Percentiles rank a stretch among this genome's conserved stretches.
Conservation (phyloP, 2,797 vertebrate species). For the Phrynocephalus vlangalii region DNA sequence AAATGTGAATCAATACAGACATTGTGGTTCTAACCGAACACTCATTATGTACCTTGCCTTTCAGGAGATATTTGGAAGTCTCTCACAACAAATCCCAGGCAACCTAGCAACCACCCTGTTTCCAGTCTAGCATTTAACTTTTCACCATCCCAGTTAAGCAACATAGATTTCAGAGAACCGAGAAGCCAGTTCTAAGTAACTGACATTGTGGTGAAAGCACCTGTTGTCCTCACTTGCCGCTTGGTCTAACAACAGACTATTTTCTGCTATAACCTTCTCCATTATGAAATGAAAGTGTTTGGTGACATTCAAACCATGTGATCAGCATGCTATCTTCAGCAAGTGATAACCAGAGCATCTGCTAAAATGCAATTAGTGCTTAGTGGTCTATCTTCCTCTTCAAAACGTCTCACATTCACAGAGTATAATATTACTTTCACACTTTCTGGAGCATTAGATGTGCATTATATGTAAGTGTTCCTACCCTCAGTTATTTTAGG, state of each 20-base stretch:
- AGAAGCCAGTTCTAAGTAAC: neutral
- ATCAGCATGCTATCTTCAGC: conserved; percentile 3
- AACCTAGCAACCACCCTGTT: neutral
- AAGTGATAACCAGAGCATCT: conserved; percentile 17
- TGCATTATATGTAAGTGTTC: neutral
- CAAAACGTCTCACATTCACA: conserved; percentile 4
- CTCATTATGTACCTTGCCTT: neutral
- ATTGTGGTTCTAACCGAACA: neutral
- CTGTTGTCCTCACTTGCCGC: neutral
- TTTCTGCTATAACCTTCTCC: conserved; percentile 32
- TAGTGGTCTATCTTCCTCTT: neutral
- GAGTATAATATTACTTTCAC: neutral
- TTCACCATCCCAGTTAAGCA: neutral
- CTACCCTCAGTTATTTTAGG: too few species aligned
- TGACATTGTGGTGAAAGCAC: neutral
- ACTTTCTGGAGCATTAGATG: conserved; percentile 1
- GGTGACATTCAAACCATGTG: conserved; percentile 32
- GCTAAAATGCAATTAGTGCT: conserved; percentile 11
- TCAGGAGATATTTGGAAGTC: neutral
- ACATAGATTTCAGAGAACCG: neutral
- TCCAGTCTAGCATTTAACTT: neutral
- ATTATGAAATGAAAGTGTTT: conserved; percentile 18
- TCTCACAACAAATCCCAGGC: neutral
- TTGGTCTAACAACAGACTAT: conserved; percentile 20
- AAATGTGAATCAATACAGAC: neutral